These are phyloP conservation scores for Gadopsis marmoratus DNA, from an alignment of 2,797 vertebrate species.

Conservation along the genomic window DNA sequence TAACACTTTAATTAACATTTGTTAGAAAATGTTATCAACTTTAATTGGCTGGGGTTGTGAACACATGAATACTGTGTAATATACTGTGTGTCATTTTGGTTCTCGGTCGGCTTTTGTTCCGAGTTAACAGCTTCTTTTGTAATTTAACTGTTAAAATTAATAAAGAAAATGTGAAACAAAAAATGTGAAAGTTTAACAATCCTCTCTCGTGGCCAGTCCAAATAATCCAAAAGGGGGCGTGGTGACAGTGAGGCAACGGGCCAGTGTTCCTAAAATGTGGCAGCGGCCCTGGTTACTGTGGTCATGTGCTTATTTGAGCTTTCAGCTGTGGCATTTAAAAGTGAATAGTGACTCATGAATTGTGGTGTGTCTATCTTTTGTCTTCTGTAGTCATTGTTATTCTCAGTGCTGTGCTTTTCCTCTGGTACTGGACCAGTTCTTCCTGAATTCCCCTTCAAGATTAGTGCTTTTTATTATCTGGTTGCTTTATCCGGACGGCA, in stretches of 20 bases:
- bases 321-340: not conserved
- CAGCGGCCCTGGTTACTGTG: not conserved
- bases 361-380: not conserved
- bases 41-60: too few species aligned
- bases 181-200: not conserved
- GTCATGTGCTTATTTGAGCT: not conserved
- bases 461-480: not conserved
- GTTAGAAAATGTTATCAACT: too few species aligned
- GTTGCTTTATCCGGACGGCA: constrained; percentile 24
- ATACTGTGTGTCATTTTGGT: too few species aligned
- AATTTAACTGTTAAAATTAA: too few species aligned
- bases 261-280: not conserved
- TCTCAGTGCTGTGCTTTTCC: not conserved
- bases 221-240: too few species aligned
- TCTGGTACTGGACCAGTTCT: not conserved
- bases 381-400: not conserved
- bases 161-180: not conserved
- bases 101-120: too few species aligned
- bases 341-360: constrained; percentile 5
- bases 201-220: too few species aligned
- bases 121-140: too few species aligned
- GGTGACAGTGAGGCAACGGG: not conserved
- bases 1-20: too few species aligned
- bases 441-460: not conserved
- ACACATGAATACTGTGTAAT: too few species aligned